Conservation (phyloP, 1,140 invertebrate genomes). For the Charaxes varanes region DNA sequence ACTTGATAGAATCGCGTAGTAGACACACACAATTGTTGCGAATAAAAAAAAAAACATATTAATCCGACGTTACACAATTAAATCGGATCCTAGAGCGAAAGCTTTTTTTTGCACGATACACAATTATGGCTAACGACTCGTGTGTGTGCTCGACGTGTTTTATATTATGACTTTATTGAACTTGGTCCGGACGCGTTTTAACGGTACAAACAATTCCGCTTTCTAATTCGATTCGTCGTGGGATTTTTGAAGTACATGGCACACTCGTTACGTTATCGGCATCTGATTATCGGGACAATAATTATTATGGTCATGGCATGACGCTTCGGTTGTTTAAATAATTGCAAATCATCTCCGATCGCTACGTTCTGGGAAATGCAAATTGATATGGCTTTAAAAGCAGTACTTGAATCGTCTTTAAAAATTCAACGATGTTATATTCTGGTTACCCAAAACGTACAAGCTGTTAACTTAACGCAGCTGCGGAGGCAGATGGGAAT, state of each 20-base stretch:
- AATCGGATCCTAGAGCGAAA: slow-evolving; percentile 31
- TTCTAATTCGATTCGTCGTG: slow-evolving; percentile 51
- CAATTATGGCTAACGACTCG: slow-evolving; percentile 54
- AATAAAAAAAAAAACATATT: slow-evolving; percentile 60
- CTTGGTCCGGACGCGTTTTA: slow-evolving; percentile 36
- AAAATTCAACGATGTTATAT: no score
- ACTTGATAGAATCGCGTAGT: slow-evolving; percentile 29
- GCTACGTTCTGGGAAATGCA: slow-evolving; percentile 24
- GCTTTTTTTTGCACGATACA: slow-evolving; percentile 52
- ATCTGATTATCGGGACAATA: slow-evolving; percentile 40
- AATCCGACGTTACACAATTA: slow-evolving; percentile 41
- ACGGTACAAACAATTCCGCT: slow-evolving; percentile 43
- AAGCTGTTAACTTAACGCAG: no score
- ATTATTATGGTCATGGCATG: slow-evolving; percentile 44
- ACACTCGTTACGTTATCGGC: slow-evolving; percentile 20
- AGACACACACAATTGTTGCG: slow-evolving; percentile 45
- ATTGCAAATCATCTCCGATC: slow-evolving; percentile 30
- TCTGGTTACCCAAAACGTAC: no score
- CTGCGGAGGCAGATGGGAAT: no score
- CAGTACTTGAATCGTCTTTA: slow-evolving; percentile 12
- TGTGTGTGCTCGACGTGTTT: slow-evolving; percentile 34
- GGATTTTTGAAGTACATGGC: slow-evolving; percentile 26
- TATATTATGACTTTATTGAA: slow-evolving; percentile 35
- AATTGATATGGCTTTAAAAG: slow-evolving; percentile 26
- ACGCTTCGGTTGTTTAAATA: slow-evolving; percentile 31